phyloP scores from a whole-genome alignment of 2,888 invertebrate genomes.

The Athrips mouffetella region DNA sequence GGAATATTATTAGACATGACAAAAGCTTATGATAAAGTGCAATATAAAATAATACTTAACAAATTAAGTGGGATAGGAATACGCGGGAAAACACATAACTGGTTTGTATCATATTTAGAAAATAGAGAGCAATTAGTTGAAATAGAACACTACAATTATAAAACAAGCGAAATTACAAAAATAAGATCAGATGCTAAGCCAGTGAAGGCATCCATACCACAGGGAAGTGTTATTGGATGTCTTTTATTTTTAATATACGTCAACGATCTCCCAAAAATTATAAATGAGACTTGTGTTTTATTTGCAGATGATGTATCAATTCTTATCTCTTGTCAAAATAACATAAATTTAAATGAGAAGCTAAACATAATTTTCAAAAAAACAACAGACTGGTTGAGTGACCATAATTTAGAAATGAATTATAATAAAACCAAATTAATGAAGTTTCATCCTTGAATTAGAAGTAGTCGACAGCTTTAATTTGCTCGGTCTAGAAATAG shows the following conservation, averaged over 20 bases:
- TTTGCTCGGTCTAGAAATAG: constrained; percentile 17
- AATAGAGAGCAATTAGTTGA: constrained; percentile 19
- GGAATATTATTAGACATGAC: constrained; percentile 19
- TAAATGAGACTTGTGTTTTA: constrained; percentile 2
- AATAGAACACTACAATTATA: constrained; percentile 13
- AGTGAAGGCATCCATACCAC: constrained; percentile 6
- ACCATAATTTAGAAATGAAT: constrained; percentile 21
- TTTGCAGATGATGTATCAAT: constrained; percentile 14
- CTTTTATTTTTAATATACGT: constrained; percentile 16
- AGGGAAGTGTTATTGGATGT: constrained; percentile 18
- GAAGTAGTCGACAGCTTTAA: constrained; percentile 12
- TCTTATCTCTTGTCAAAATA: not conserved
- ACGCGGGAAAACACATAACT: constrained; percentile 14
- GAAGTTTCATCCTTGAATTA: constrained; percentile 16
- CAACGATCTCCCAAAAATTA: constrained; percentile 12
- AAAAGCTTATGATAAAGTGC: constrained; percentile 20
- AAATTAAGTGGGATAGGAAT: constrained; percentile 14
- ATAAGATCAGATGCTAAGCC: constrained; percentile 1
- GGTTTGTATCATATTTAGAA: constrained; percentile 17
- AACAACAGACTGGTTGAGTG: constrained; percentile 10
- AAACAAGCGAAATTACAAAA: constrained; percentile 6
- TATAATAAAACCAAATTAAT: constrained; percentile 17
- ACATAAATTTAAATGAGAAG: not conserved
- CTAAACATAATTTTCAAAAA: not conserved
- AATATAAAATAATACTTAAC: constrained; percentile 11